Base-by-base conservation (phyloP, 2,888 invertebrate species). In the Caenorhabditis wallacei region DNA sequence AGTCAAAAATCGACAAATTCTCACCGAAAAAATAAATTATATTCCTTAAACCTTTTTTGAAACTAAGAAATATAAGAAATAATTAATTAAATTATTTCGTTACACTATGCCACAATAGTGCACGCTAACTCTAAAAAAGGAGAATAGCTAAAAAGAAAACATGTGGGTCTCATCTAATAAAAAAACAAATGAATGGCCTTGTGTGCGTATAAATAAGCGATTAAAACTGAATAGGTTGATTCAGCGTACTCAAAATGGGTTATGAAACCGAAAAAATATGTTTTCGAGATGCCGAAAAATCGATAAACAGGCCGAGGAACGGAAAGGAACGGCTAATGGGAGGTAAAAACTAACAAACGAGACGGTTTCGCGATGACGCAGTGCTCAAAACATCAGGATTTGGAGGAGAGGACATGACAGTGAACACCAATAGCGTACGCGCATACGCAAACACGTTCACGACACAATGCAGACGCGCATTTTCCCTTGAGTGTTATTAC, bases 401-500 rank as follows among this genome's bases (percentile, higher is more conserved):
- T 18, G 13, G 4, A 11, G 40, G 40, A 2, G 40, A 13, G 5
- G 4, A 8, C 30, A 30, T n/a, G 35, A 35, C 40, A 40, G 18
- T n/a, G 64, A 56, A 26, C n/a, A 66, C 24, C 51, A 54, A 7
- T 20, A 18, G 11, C 13, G n/a, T 43, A 72, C 72, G 30, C 40
- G 40, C 13, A 20, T 78, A 53, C 66, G 78, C 63, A 78, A 78
- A 78, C 78, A 78, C 78, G 46, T 30, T 16, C 20, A 70, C 78
- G 78, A 24, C 18, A 63, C 11, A 54, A 10, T 63, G 63, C 78
- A 63, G 69, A 76, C 68, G n/a, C n/a, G n/a, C n/a, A n/a, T 53
- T 22, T 66, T 48, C 35, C 20, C n/a, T 30, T 63, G 46, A 30
- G 40, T 11, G 26, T 37, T 26, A 8, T 20, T 10, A 2, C 30